Evolutionary conservation across 2,888 invertebrate species (phyloP).

Genomic region (Ceriagrion tenellum): DNA sequence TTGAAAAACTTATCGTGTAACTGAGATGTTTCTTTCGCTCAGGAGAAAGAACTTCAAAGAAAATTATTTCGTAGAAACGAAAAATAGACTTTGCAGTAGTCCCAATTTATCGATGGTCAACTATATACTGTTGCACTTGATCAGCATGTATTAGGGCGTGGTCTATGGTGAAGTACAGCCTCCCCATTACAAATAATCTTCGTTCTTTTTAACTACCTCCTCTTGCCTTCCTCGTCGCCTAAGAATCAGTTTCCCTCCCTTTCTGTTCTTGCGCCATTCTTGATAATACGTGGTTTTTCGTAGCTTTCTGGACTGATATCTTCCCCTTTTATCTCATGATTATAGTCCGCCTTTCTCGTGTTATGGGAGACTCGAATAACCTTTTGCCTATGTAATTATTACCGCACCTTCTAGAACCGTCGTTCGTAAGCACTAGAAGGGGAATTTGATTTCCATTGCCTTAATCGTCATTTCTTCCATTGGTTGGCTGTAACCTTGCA

Average conservation of each 20-base stretch:
- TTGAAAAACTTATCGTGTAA: no score
- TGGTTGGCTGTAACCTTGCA: no score
- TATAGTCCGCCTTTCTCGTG: background rate
- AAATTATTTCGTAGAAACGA: no score
- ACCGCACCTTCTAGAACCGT: background rate
- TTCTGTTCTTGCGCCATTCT: background rate
- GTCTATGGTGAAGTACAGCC: background rate
- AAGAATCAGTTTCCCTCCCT: background rate
- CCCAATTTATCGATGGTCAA: no score
- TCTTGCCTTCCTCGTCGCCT: background rate
- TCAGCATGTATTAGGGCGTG: background rate
- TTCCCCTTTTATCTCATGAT: background rate
- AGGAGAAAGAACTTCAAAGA: no score
- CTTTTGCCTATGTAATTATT: background rate
- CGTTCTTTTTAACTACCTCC: background rate
- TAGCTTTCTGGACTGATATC: background rate
- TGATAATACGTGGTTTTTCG: background rate
- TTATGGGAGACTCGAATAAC: background rate
- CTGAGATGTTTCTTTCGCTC: no score
- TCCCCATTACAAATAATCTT: background rate
- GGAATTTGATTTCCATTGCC: background rate
- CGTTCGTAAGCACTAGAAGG: background rate
- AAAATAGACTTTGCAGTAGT: no score
- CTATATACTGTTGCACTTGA: background rate
- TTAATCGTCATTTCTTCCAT: no score